Base-by-base conservation (phyloP, 2,888 invertebrate species). In the Drosophila atripex region DNA sequence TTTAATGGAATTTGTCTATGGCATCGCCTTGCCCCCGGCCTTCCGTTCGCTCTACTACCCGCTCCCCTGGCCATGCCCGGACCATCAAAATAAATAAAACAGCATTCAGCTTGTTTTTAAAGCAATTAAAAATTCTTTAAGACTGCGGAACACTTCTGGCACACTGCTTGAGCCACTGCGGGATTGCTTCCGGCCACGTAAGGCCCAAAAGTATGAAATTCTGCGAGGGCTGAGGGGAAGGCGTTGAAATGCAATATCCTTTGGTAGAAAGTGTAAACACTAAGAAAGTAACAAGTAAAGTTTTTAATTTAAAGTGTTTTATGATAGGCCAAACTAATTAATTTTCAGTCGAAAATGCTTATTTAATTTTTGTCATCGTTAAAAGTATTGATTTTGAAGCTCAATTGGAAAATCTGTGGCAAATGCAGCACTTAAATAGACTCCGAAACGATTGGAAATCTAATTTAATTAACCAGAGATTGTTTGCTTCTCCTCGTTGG, bases 1-100 rank as follows among this genome's bases (percentile, higher is more conserved):
- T 84, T 84, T 88, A 84, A 84, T 84, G 84, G 88, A 88, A 84
- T 84, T 84, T 88, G 88, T 84, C 85, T 86, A 80, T 88, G 73
- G 80, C 80, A 60, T 70, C 70, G 86, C 73, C 82, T 73, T 51
- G 78, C 69, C 64, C 49, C 69, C 68, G 32, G 54, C 38, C 25
- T 41, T 39, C 60, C 63, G 50, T 25, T 41, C 28, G 6, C 14
- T 14, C 32, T 9, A 28, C 28, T 28, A 8, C 8, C 16, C 11
- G 16, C 9, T 12, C n/a, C 12, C 32, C 21, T 49, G 9, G 32
- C 43, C 21, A 9, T 43, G 18, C 16, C 45, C 53, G 65, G 73
- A 50, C 78, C 77, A 54, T 71, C 71, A 88, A 86, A 85, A 88
- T 84, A 84, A 88, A 84, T 83, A 83, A 84, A 88, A 84, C 80